Evolutionary conservation across 2,888 invertebrate species (phyloP).

Genomic region (Synergus laeviventris): DNA sequence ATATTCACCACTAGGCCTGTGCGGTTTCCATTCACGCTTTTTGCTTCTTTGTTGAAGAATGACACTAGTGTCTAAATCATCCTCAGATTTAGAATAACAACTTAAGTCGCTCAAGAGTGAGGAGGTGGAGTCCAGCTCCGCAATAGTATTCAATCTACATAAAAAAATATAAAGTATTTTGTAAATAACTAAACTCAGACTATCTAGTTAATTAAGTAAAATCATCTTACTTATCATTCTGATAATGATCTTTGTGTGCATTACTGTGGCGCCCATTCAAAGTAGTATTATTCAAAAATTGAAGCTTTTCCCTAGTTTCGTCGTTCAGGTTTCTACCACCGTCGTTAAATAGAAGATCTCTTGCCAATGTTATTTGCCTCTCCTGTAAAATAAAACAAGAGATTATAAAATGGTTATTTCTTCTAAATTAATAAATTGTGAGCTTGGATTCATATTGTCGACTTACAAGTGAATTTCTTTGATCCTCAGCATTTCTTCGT

Average conservation of each 20-base stretch:
- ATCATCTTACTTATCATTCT: slow-evolving; percentile 68
- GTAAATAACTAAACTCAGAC: too few species aligned
- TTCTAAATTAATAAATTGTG: too few species aligned
- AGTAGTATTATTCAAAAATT: slow-evolving; percentile 83
- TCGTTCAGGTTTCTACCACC: slow-evolving; percentile 85
- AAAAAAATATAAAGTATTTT: neutral
- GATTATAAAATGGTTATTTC: neutral
- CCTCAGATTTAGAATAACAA: slow-evolving; percentile 87
- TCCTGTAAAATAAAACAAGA: slow-evolving; percentile 77
- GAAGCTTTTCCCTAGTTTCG: slow-evolving; percentile 88
- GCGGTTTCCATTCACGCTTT: slow-evolving; percentile 75
- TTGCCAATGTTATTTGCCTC: slow-evolving; percentile 84
- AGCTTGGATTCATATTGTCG: neutral
- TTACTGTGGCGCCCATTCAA: slow-evolving; percentile 78
- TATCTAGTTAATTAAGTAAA: slow-evolving; percentile 3
- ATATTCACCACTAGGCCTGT: slow-evolving; percentile 75
- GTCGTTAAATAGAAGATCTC: slow-evolving; percentile 85
- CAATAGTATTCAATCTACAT: slow-evolving; percentile 79
- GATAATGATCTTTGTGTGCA: slow-evolving; percentile 65
- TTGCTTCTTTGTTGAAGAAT: slow-evolving; percentile 69
- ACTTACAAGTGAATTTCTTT: slow-evolving; percentile 84
- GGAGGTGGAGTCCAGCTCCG: slow-evolving; percentile 89
- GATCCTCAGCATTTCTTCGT: slow-evolving; percentile 83
- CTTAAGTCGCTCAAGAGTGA: slow-evolving; percentile 88
- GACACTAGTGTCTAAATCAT: slow-evolving; percentile 82